Conservation (phyloP, 2,888 invertebrate genomes). For the Lasioglossum zephyrum region DNA sequence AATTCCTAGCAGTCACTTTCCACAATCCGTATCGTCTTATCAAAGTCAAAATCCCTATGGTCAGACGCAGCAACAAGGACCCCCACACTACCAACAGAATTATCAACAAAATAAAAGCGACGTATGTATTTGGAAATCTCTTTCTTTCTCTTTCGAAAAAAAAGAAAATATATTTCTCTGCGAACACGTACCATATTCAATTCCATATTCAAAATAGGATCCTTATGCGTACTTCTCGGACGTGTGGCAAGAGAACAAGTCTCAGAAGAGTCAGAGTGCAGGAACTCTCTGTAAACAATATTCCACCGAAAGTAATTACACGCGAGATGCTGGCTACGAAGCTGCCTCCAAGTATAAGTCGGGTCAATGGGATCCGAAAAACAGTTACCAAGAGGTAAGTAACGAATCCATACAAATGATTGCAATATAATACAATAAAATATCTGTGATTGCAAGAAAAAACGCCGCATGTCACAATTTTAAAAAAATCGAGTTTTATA, state of each 20-base stretch:
- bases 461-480: no score
- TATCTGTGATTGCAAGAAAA: no score
- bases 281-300: conserved; percentile 73
- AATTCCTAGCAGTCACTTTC: conserved; percentile 66
- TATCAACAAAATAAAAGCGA: conserved; percentile 79
- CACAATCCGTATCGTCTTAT: conserved; percentile 69
- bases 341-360: conserved; percentile 79
- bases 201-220: conserved; percentile 70
- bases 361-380: conserved; percentile 78
- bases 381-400: conserved; percentile 78
- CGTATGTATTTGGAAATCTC: conserved; percentile 68
- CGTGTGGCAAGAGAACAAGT: conserved; percentile 82
- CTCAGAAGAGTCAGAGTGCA: conserved; percentile 72
- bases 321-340: conserved; percentile 75
- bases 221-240: conserved; percentile 83
- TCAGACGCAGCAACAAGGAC: conserved; percentile 71
- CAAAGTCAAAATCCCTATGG: conserved; percentile 73
- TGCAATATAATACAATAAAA: background rate
- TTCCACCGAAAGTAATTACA: conserved; percentile 75
- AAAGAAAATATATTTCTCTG: background rate
- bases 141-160: background rate
- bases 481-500: no score
- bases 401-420: background rate
- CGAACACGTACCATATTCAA: background rate
- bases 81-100: conserved; percentile 72